Base-by-base conservation (phyloP, 1,140 invertebrate genomes). In the Anadara kagoshimensis region DNA sequence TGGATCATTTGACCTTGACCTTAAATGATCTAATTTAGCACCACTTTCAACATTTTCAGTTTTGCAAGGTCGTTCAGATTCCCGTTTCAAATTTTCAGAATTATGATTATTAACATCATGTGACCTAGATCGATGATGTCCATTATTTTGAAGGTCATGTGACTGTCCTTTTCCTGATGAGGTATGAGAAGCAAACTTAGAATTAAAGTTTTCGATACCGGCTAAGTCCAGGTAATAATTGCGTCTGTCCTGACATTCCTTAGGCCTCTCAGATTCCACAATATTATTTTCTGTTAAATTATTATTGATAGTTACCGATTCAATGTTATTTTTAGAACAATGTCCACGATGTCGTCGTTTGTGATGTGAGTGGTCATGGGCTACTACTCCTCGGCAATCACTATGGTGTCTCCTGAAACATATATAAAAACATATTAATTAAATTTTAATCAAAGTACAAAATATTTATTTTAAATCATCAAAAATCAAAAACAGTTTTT, bases 201-300 rank as follows among this genome's bases (percentile, higher is more conserved):
- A 71, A 44, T 80, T 36, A 36, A 36, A 85, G 69, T 88, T 85
- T 73, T 90, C 90, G 16, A 90, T 80, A 3, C 90, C 90, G 11
- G 89, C 89, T 56, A 90, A 74, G 75, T 90, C 89, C 20, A 90
- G 81, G 71, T 90, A 90, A 76, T 89, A 89, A 76, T 90, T 90
- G 2, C 87, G 70, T 2, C 88, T 73, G 64, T 89, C 88, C 63
- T 85, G 82, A 64, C 85, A 85, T 75, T 89, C 88, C 51, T 83
- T 83, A 1, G 82, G 65, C 26, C 70, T 59, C 44, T 80, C 78
- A 45, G 69, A 61, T 49, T 58, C 67, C 26, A 45, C 59, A 45
- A 67, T 76, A 76, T 8, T n/a, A 43, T 56, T 71, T 56, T 26
- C 70, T 64, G 69, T 79, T 36, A 43, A 64, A 41, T 67, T 68